These are phyloP conservation scores for Morone chrysops DNA, from an alignment of 2,113 vertebrate genomes.

Conservation along the genomic window DNA sequence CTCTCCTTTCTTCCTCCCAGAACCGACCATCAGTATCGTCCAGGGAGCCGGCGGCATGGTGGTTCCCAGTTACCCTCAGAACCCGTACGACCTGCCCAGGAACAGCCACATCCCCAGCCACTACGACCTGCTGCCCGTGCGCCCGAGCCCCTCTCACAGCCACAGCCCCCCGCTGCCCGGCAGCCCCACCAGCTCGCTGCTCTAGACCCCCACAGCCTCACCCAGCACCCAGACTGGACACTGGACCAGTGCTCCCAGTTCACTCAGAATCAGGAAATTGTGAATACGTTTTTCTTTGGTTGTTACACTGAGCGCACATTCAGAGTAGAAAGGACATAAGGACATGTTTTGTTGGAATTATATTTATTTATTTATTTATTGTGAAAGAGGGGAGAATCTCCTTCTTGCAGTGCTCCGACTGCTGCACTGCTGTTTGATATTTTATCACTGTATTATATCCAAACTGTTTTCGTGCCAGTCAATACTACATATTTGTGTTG, in stretches of 20 bases:
- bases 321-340: neutral
- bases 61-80: conserved; percentile 88
- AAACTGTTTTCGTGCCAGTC: conserved; percentile 17
- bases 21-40: conserved; percentile 90
- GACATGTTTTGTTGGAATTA: neutral
- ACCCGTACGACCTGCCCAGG: conserved; percentile 91
- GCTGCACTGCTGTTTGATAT: conserved; percentile 5
- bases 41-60: conserved; percentile 79
- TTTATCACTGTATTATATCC: conserved; percentile 43
- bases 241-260: conserved; percentile 6
- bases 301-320: neutral
- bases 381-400: neutral
- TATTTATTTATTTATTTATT: neutral
- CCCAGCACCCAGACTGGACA: neutral
- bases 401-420: neutral
- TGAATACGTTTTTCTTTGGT: neutral
- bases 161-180: conserved; percentile 84
- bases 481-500: conserved; percentile 13
- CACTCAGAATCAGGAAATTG: conserved; percentile 17
- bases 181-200: conserved; percentile 83
- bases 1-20: conserved; percentile 74
- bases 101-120: conserved; percentile 95
- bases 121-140: conserved; percentile 92
- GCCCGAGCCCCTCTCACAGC: conserved; percentile 88
- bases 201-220: conserved; percentile 35